Percentiles rank a stretch among this genome's conserved stretches.
These are phyloP conservation scores for Oophaga pumilio DNA, from an alignment of 2,113 vertebrate species.

Conservation along the genomic window DNA sequence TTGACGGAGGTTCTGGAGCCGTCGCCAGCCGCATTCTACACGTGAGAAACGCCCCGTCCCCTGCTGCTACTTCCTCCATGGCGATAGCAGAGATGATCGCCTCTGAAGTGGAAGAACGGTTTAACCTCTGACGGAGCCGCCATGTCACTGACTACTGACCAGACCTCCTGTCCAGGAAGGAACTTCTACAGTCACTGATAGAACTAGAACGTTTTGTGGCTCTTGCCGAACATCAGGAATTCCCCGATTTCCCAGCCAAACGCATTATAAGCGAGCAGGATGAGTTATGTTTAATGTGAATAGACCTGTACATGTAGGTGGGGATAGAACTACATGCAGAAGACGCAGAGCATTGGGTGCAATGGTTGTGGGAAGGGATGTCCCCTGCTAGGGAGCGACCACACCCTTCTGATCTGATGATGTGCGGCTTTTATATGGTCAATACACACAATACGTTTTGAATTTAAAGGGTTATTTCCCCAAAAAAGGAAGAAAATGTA, in stretches of 20 bases:
- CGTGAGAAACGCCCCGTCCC: constrained; percentile 93
- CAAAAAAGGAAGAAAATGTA: too few species aligned
- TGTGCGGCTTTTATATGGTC: too few species aligned
- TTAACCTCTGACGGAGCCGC: constrained; percentile 70
- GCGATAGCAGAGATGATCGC: constrained; percentile 89
- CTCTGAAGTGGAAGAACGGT: constrained; percentile 80
- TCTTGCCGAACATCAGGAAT: neutral
- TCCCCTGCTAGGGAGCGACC: too few species aligned
- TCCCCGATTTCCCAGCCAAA: too few species aligned
- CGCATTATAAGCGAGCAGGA: too few species aligned
- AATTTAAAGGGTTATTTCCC: too few species aligned
- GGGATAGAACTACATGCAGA: too few species aligned
- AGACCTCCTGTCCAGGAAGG: neutral
- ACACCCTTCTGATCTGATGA: too few species aligned
- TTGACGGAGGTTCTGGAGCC: constrained; percentile 84
- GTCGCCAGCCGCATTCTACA: constrained; percentile 85
- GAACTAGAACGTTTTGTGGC: neutral
- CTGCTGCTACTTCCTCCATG: constrained; percentile 93
- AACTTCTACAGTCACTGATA: neutral
- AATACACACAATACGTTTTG: too few species aligned
- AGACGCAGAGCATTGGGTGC: too few species aligned
- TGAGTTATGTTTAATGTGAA: neutral
- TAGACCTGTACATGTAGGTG: neutral
- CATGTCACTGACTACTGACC: neutral
- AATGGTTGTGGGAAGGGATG: too few species aligned